Conservation (phyloP, 2,113 vertebrate species). For the Corythoichthys haematopterus region DNA sequence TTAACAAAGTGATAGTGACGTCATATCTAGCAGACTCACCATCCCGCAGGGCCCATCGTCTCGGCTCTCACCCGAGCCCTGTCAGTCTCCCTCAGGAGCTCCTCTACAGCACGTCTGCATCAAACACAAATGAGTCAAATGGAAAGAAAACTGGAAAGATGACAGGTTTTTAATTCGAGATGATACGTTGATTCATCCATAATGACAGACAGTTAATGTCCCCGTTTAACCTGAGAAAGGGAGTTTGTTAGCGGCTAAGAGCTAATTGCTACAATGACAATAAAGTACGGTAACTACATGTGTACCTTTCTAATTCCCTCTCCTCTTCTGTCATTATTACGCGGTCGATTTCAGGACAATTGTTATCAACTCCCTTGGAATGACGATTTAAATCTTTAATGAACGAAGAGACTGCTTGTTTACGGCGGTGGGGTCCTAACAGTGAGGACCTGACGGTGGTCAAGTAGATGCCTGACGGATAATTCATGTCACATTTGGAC, state of each 20-base stretch:
- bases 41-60: conserved; percentile 96
- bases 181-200: conserved; percentile 24
- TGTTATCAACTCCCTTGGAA: conserved; percentile 5
- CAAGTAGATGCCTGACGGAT: conserved; percentile 20
- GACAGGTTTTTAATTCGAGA: neutral
- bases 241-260: neutral
- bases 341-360: neutral
- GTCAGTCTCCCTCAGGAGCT: conserved; percentile 89
- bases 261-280: neutral
- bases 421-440: conserved; percentile 45
- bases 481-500: neutral
- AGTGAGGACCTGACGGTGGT: conserved; percentile 37
- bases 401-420: conserved; percentile 34
- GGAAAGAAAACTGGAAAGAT: neutral
- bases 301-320: conserved; percentile 68
- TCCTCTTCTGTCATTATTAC: conserved; percentile 61
- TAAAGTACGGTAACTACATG: neutral
- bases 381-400: neutral
- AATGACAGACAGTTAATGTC: conserved; percentile 25
- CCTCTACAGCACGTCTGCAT: conserved; percentile 87
- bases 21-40: conserved; percentile 71
- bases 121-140: conserved; percentile 6
- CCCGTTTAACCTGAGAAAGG: conserved; percentile 35
- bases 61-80: conserved; percentile 89
- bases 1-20: neutral